These are phyloP conservation scores for Nomada fucata DNA, from an alignment of 2,888 invertebrate genomes.

Conservation along the genomic window DNA sequence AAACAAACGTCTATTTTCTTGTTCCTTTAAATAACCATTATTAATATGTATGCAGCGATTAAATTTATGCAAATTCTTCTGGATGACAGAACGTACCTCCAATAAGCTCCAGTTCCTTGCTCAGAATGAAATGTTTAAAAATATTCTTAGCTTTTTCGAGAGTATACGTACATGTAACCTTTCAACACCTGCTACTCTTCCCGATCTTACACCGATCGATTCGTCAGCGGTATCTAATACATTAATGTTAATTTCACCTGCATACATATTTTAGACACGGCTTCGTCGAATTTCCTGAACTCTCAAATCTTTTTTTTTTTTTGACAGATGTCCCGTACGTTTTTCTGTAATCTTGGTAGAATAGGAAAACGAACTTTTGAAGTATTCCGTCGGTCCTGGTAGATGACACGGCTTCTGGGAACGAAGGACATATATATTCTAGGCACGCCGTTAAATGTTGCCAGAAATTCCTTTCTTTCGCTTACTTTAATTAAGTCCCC, in stretches of 20 bases:
- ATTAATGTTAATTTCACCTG: background rate
- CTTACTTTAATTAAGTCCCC: conserved; percentile 56
- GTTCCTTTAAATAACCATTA: too few relatives aligned
- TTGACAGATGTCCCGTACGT: conserved; percentile 39
- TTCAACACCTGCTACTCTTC: too few relatives aligned
- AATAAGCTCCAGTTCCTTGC: too few relatives aligned
- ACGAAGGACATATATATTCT: background rate
- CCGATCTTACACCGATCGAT: background rate
- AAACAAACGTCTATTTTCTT: too few relatives aligned
- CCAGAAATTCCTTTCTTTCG: conserved; percentile 52
- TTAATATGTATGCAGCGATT: too few relatives aligned
- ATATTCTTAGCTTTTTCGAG: too few relatives aligned
- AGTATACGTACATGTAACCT: too few relatives aligned
- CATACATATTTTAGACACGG: conserved; percentile 54
- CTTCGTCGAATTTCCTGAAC: conserved; percentile 12
- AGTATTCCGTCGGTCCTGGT: conserved; percentile 32
- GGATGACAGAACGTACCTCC: too few relatives aligned
- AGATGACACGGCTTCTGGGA: background rate
- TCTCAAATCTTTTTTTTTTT: conserved; percentile 12
- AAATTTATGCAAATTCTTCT: too few relatives aligned
- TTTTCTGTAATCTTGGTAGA: conserved; percentile 45
- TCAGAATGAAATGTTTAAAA: too few relatives aligned
- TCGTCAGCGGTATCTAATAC: background rate
- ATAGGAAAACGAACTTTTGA: conserved; percentile 42
- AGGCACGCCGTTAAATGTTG: conserved; percentile 38